A percentile compares a stretch with the other conserved stretches of the same genome.
These are phyloP conservation scores for Scaptomyza polygonia DNA, from an alignment of 2,888 invertebrate species.

Conservation along the genomic window DNA sequence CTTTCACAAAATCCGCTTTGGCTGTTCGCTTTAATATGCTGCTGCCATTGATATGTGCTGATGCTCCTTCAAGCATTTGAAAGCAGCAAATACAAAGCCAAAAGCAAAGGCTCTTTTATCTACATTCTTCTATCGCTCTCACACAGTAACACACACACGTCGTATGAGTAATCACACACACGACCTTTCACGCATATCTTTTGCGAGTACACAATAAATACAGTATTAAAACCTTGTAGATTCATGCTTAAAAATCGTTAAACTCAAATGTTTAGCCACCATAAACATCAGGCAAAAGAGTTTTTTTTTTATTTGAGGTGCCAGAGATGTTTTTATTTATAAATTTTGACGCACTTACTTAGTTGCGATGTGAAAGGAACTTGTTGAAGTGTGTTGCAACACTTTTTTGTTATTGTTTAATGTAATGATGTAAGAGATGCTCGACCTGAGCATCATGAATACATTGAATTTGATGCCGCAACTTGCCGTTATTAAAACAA, in stretches of 20 bases:
- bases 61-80: conserved; percentile 21
- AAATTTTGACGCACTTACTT: conserved; percentile 60
- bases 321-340: conserved; percentile 54
- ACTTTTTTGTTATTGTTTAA: not conserved
- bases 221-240: conserved; percentile 33
- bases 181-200: conserved; percentile 60
- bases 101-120: conserved; percentile 37
- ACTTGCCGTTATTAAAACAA: no score
- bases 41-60: conserved; percentile 66
- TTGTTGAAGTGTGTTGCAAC: conserved; percentile 12
- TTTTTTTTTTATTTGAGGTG: conserved; percentile 38
- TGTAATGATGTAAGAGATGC: not conserved
- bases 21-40: conserved; percentile 60
- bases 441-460: not conserved
- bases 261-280: conserved; percentile 42
- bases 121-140: conserved; percentile 2
- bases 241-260: conserved; percentile 37
- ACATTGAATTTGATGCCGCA: not conserved
- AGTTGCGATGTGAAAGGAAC: conserved; percentile 30
- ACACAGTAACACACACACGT: conserved; percentile 27
- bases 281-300: conserved; percentile 35
- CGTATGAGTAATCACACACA: conserved; percentile 73
- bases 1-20: conserved; percentile 61
- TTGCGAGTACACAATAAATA: conserved; percentile 23
- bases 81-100: conserved; percentile 14